Evolutionary conservation across 2,888 invertebrate species (phyloP), one percentile per base, ranked within the genome.

Genomic region (Ctena decussata): DNA sequence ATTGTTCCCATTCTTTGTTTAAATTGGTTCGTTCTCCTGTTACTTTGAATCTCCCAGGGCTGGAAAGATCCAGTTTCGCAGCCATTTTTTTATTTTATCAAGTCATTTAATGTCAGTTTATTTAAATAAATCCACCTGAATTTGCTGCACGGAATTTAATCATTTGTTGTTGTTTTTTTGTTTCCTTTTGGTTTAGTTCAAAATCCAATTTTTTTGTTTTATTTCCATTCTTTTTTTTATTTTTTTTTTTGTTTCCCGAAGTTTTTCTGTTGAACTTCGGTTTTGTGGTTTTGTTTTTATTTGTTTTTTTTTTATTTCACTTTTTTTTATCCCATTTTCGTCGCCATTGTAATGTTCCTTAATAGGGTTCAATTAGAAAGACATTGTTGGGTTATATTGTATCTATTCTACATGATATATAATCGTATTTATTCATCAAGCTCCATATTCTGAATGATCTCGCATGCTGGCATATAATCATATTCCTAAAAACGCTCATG

Each of bases 241-340:
- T 53, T n/a, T n/a, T 21, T 15, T 27, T 27, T 60, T 60, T 60
- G 27, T 60, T 27, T 60, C 27, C 21, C 21, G 30, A 30, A 6
- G 8, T 18, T 60, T 60, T 18, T n/a, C 32, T 27, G 27, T 60
- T 8, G 27, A 60, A 30, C 30, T 30, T 27, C 30, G n/a, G 8
- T 21, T 30, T 30, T 60, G 27, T 8, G 30, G 11, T 60, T 30
- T 11, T 27, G 8, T 24, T 27, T 27, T 30, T 5, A 27, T 60
- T 24, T 24, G 3, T 27, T 30, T 30, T 30, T 30, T 60, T 5
- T 30, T 27, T 30, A 27, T 30, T 60, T 30, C 11, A 6, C 21
- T 60, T 30, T 60, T 60, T 60, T 60, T 60, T 60, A 60, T 60
- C 60, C 60, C 60, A 27, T 60, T 30, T 18, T 60, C 60, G 60